Conservation (phyloP, 2,113 vertebrate genomes). For the Aspidoscelis tigris region DNA sequence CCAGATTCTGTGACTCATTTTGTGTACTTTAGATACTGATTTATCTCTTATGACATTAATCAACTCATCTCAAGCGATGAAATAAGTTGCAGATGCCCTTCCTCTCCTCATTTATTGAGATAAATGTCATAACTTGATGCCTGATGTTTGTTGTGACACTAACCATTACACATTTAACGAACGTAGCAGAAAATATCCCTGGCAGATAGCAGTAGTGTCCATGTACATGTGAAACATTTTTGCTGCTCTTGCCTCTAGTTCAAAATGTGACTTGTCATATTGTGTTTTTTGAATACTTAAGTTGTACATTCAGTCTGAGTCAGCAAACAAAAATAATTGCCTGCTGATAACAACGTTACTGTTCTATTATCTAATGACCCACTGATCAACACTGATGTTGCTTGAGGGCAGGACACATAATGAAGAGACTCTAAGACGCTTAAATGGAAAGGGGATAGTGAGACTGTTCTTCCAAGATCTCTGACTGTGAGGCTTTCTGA, state of each 20-base stretch:
- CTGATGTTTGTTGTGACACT: slow-evolving; percentile 72
- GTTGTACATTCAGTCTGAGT: slow-evolving; percentile 47
- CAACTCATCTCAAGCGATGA: slow-evolving; percentile 51
- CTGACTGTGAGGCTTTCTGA: background rate
- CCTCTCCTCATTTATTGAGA: slow-evolving; percentile 69
- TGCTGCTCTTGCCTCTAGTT: slow-evolving; percentile 43
- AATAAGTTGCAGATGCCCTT: slow-evolving; percentile 72
- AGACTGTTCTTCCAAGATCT: background rate
- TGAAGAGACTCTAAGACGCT: background rate
- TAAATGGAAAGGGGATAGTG: background rate
- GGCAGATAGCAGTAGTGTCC: slow-evolving; percentile 71
- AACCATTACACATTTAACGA: slow-evolving; percentile 74
- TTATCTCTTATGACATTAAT: slow-evolving; percentile 71
- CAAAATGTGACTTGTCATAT: slow-evolving; percentile 52
- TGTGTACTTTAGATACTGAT: slow-evolving; percentile 53
- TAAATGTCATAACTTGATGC: slow-evolving; percentile 70
- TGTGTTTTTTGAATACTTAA: slow-evolving; percentile 59
- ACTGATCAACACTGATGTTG: slow-evolving; percentile 40
- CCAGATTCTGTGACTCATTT: slow-evolving; percentile 39
- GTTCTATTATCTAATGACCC: slow-evolving; percentile 39
- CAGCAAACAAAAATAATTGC: slow-evolving; percentile 47
- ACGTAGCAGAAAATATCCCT: slow-evolving; percentile 65
- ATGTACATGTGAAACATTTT: slow-evolving; percentile 54
- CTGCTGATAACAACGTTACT: slow-evolving; percentile 43
- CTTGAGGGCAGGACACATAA: background rate